A percentile compares a stretch with the other conserved stretches of the same genome.
phyloP scores from a whole-genome alignment of 1,140 invertebrate species.

The Oppia nitens region DNA sequence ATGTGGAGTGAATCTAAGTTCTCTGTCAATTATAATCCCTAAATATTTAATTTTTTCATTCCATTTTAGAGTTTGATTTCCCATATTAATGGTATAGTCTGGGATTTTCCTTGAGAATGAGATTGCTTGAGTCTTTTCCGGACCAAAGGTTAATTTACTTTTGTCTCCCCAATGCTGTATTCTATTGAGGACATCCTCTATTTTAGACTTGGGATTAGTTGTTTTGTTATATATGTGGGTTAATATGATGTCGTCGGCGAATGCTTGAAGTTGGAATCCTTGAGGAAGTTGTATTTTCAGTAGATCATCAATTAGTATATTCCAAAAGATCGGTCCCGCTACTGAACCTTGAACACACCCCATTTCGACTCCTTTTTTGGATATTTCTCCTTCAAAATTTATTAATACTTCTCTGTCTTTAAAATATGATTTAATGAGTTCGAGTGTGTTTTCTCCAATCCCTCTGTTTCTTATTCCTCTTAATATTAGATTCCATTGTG shows the following conservation, averaged over 20 bases:
- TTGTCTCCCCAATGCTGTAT: neutral
- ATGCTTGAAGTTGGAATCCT: constrained; percentile 9
- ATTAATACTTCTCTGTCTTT: neutral
- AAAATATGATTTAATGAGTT: neutral
- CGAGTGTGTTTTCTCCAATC: neutral
- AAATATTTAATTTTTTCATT: neutral
- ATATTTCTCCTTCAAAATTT: neutral
- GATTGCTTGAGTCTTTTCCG: neutral
- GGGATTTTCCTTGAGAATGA: neutral
- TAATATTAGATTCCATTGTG: neutral
- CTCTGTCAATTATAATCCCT: neutral
- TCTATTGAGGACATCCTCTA: neutral
- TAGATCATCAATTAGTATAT: constrained; percentile 11
- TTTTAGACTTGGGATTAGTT: neutral
- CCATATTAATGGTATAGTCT: neutral
- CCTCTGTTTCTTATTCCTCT: neutral
- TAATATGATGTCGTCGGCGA: constrained; percentile 14
- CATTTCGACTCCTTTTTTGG: neutral
- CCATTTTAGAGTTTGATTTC: neutral
- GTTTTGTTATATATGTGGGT: neutral
- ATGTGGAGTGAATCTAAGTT: neutral
- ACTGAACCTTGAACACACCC: constrained; percentile 13
- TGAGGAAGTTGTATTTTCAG: constrained; percentile 7
- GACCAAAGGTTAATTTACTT: neutral
- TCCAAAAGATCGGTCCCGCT: constrained; percentile 14